Evolutionary conservation across 1,140 invertebrate genomes (phyloP).

Genomic region (Idris sp.): DNA sequence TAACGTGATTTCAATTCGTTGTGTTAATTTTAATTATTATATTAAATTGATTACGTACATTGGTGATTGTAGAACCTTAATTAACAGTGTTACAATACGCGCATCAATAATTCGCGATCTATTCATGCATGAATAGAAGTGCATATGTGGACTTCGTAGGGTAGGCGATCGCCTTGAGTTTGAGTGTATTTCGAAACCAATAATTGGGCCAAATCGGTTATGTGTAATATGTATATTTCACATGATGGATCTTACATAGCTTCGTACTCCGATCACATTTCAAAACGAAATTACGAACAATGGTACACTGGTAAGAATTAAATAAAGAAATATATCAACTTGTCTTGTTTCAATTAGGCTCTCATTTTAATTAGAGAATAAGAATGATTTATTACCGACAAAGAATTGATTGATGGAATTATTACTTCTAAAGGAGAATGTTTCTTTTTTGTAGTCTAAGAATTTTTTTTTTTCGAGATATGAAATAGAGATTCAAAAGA

Average conservation of each 20-base stretch:
- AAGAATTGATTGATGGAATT: conserved; percentile 36
- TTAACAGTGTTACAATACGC: conserved; percentile 43
- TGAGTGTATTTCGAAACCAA: conserved; percentile 31
- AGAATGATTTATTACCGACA: conserved; percentile 38
- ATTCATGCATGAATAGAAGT: conserved; percentile 59
- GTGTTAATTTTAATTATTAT: too few species aligned
- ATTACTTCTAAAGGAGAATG: too few species aligned
- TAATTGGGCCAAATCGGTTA: conserved; percentile 46
- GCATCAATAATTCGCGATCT: conserved; percentile 56
- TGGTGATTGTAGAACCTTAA: conserved; percentile 12
- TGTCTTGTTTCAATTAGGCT: conserved; percentile 52
- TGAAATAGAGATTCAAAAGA: too few species aligned
- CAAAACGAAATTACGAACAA: conserved; percentile 40
- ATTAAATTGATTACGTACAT: background rate
- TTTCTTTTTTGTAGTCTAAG: too few species aligned
- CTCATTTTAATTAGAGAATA: conserved; percentile 46
- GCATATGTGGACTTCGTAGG: conserved; percentile 36
- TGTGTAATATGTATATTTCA: conserved; percentile 50
- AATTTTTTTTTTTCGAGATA: too few species aligned
- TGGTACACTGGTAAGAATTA: conserved; percentile 36
- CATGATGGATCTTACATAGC: conserved; percentile 34
- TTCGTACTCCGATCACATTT: conserved; percentile 29
- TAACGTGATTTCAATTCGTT: background rate
- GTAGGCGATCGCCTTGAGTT: conserved; percentile 50
- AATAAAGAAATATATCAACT: conserved; percentile 46